Conservation (phyloP, 2,113 vertebrate genomes). For the Cephalopholis sonnerati region DNA sequence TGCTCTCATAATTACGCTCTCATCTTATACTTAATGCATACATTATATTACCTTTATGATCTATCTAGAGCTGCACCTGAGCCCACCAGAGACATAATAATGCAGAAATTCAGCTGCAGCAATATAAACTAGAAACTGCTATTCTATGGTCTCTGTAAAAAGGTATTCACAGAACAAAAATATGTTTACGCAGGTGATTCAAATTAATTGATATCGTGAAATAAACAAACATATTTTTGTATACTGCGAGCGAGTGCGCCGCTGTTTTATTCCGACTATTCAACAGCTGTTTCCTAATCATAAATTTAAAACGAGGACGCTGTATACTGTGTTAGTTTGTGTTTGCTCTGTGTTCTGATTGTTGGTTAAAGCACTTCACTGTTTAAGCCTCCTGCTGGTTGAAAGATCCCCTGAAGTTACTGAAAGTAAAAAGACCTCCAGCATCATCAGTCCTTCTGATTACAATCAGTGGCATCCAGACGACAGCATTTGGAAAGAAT, state of each 20-base stretch:
- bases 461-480: slow-evolving; percentile 81
- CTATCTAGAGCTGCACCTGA: background rate
- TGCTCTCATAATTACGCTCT: background rate
- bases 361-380: slow-evolving; percentile 71
- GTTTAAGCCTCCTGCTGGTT: slow-evolving; percentile 73
- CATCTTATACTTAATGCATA: background rate
- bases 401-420: slow-evolving; percentile 76
- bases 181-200: slow-evolving; percentile 58
- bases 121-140: background rate
- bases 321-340: slow-evolving; percentile 61
- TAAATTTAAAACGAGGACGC: slow-evolving; percentile 69
- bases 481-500: slow-evolving; percentile 70
- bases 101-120: slow-evolving; percentile 4
- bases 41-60: slow-evolving; percentile 23
- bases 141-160: background rate
- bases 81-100: background rate
- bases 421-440: slow-evolving; percentile 70
- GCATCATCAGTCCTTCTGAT: slow-evolving; percentile 79
- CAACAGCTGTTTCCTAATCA: slow-evolving; percentile 72
- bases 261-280: slow-evolving; percentile 69
- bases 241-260: slow-evolving; percentile 42
- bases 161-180: slow-evolving; percentile 43
- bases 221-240: slow-evolving; percentile 67
- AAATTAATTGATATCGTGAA: slow-evolving; percentile 61
- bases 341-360: slow-evolving; percentile 76